Base-by-base conservation (phyloP, 2,888 invertebrate genomes). In the Drosophila paramelanica region DNA sequence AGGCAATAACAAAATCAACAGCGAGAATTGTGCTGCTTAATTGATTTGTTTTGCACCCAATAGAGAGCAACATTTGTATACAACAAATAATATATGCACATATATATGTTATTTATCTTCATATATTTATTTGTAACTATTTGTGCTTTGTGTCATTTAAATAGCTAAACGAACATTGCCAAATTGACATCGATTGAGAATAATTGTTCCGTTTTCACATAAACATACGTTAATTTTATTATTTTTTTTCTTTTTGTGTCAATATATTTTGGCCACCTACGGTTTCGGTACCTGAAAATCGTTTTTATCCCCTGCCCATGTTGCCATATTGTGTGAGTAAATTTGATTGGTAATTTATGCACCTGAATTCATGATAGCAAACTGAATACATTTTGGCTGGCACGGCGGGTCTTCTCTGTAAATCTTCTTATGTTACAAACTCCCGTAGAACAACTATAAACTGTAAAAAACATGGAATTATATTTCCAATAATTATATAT, bases 1-100 rank as follows among this genome's bases (percentile, higher is more conserved):
- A 56, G 47, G 62, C 70, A 70, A 68, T 39, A 55, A 13, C 20
- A 58, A 14, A 20, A 47, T 45, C 14, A 23, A 33, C 14, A 36
- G 36, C 49, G 60, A 68, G 66, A 68, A 72, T 72, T 68, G 61
- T 75, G 67, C 60, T 62, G 68, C 86, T 83, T 88, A 84, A 84
- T 84, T 84, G 83, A 84, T 84, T 84, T 84, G 83, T 84, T 88
- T 84, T 88, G 87, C 79, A 76, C 66, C 66, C 88, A 85, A 88
- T 84, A 67, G 69, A 67, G 69, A 66, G 50, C 49, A 59, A 57
- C 55, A 60, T 47, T 69, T 77, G 45, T 70, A 52, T 73, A 74
- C 58, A 64, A 74, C 58, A 64, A 45, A 42, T 45, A 62, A 33
- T 36, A 41, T 45, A 42, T 61, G 41, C 31, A 57, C 47, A 51